phyloP scores from a whole-genome alignment of 2,113 vertebrate species.

The Irena cyanogastra region DNA sequence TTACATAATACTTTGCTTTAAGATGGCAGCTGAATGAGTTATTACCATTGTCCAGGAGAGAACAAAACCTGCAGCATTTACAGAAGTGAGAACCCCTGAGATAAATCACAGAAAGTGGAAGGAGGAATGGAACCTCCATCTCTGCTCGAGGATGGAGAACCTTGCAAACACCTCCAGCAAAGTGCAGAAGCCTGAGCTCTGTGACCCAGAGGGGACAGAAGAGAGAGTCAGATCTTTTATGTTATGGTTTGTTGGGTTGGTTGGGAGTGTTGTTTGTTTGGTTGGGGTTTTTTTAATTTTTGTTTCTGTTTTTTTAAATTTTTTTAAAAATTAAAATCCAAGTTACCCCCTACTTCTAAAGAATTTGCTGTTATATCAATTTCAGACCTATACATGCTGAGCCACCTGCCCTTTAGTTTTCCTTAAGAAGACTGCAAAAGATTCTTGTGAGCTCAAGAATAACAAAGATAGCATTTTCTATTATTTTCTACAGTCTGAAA shows the following conservation, averaged over 20 bases:
- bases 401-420: not conserved
- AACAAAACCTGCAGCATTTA: not conserved
- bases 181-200: not conserved
- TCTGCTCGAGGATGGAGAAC: not conserved
- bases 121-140: not conserved
- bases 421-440: not conserved
- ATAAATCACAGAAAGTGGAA: not conserved
- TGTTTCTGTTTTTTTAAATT: accelerated
- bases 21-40: not conserved
- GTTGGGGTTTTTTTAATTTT: not conserved
- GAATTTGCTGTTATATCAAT: not conserved
- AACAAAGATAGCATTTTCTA: not conserved
- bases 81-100: not conserved
- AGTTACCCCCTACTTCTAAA: not conserved
- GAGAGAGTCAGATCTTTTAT: not conserved
- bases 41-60: not conserved
- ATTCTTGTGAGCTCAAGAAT: not conserved
- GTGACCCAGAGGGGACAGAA: not conserved
- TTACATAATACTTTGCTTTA: not conserved
- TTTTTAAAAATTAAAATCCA: not conserved
- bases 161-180: not conserved
- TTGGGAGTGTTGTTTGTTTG: not conserved
- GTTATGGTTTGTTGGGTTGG: not conserved
- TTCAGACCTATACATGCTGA: not conserved
- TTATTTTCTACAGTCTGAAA: not conserved